Percentiles rank a stretch among this genome's conserved stretches.
phyloP scores from a whole-genome alignment of 2,888 invertebrate genomes.

The Tinea pellionella region DNA sequence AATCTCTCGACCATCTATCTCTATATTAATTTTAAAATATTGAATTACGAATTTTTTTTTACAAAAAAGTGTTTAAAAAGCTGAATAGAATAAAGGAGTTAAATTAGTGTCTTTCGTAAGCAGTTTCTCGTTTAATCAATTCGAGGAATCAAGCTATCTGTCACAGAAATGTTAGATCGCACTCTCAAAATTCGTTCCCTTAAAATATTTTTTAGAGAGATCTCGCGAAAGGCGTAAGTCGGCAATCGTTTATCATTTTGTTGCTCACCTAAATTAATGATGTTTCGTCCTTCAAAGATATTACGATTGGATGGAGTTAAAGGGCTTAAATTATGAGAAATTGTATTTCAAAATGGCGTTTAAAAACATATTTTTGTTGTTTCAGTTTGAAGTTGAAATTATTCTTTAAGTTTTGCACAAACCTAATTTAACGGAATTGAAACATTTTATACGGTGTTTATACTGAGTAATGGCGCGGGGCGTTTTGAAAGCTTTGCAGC shows the following conservation, averaged over 20 bases:
- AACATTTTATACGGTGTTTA: background rate
- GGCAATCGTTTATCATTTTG: constrained; percentile 11
- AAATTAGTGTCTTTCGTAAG: background rate
- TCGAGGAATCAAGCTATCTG: background rate
- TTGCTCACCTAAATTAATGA: constrained; percentile 6
- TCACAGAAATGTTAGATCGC: background rate
- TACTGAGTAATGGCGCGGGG: no score
- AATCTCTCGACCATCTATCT: no score
- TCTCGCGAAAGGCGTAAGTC: constrained; percentile 11
- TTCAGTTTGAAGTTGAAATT: no score
- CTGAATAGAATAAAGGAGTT: background rate
- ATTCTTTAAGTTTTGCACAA: no score
- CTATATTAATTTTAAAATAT: no score
- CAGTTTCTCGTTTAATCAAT: background rate
- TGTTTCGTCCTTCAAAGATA: constrained; percentile 3
- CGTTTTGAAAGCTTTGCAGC: no score
- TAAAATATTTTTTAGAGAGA: constrained; percentile 4
- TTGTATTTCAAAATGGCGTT: background rate
- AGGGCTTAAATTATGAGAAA: background rate
- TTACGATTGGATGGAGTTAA: constrained; percentile 2
- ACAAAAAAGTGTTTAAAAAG: no score
- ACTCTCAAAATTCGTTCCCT: background rate
- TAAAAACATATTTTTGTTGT: background rate
- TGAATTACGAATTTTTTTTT: no score
- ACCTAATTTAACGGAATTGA: no score